Conservation (phyloP, 2,888 invertebrate species). For the Steinernema scapterisci region DNA sequence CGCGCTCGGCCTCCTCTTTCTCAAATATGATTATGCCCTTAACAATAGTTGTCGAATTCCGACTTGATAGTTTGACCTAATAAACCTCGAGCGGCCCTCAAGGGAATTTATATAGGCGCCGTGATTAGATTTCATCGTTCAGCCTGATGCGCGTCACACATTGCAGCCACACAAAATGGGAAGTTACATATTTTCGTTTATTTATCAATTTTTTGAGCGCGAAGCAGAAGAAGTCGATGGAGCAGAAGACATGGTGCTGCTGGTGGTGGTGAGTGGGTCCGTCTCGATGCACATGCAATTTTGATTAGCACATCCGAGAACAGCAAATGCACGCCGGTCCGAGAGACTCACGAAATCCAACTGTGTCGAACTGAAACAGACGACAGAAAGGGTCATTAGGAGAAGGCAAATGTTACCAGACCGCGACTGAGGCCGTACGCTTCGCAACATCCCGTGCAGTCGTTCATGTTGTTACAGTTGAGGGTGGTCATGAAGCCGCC, state of each 20-base stretch:
- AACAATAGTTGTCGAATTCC: slow-evolving; percentile 32
- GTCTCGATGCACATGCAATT: slow-evolving; percentile 2
- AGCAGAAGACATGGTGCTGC: background rate
- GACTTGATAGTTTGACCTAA: slow-evolving; percentile 32
- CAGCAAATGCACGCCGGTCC: slow-evolving; percentile 15
- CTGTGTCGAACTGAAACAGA: background rate
- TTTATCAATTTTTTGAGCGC: slow-evolving; percentile 19
- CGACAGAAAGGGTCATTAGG: background rate
- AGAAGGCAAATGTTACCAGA: background rate
- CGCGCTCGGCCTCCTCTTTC: background rate
- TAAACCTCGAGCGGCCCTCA: slow-evolving; percentile 30
- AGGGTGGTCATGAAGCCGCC: background rate
- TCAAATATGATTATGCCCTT: slow-evolving; percentile 31
- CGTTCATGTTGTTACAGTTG: background rate
- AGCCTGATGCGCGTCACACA: slow-evolving; percentile 5
- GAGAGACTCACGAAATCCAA: slow-evolving; percentile 3
- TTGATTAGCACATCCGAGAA: slow-evolving; percentile 25
- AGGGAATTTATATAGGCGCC: slow-evolving; percentile 11
- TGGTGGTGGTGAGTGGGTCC: too few relatives aligned
- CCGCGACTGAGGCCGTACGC: background rate
- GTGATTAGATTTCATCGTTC: slow-evolving; percentile 30
- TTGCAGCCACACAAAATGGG: slow-evolving; percentile 11
- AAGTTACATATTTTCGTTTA: slow-evolving; percentile 32
- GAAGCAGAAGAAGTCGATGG: slow-evolving; percentile 1
- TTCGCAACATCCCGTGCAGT: background rate